phyloP scores from a whole-genome alignment of 2,888 invertebrate species.

The Troglohyphantes excavatus region DNA sequence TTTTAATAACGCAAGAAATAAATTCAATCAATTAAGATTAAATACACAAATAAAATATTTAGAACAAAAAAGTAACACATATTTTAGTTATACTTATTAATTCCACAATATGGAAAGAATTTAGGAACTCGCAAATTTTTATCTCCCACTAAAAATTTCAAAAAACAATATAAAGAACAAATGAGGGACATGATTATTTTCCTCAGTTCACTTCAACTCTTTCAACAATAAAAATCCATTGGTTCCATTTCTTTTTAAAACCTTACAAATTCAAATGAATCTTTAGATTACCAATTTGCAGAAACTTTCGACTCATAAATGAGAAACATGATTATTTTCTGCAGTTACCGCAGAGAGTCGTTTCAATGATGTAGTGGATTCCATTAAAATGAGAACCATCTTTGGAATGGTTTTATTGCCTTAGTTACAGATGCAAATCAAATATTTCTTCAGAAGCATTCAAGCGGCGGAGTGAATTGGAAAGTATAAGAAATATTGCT shows the following conservation, averaged over 20 bases:
- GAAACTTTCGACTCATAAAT: constrained; percentile 14
- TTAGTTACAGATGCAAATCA: constrained; percentile 52
- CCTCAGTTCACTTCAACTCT: neutral
- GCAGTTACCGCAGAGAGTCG: neutral
- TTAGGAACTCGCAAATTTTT: too few relatives aligned
- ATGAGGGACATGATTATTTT: neutral
- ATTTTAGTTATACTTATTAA: too few relatives aligned
- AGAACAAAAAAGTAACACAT: too few relatives aligned
- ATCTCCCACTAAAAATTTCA: too few relatives aligned
- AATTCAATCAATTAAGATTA: too few relatives aligned
- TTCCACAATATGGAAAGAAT: too few relatives aligned
- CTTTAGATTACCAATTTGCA: neutral
- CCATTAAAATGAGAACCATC: constrained; percentile 61
- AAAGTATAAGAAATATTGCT: constrained; percentile 34
- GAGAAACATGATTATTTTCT: neutral
- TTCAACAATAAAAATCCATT: neutral
- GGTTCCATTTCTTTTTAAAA: neutral
- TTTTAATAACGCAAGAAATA: too few relatives aligned
- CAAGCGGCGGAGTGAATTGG: constrained; percentile 28
- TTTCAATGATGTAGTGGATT: constrained; percentile 47
- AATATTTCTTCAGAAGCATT: constrained; percentile 44
- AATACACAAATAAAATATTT: too few relatives aligned
- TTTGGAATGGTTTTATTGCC: constrained; percentile 70
- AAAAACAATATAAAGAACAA: too few relatives aligned
- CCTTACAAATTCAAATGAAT: neutral